Evolutionary conservation across 1,140 invertebrate genomes (phyloP), one percentile per base, ranked within the genome.

Genomic region (Antheraea pernyi): DNA sequence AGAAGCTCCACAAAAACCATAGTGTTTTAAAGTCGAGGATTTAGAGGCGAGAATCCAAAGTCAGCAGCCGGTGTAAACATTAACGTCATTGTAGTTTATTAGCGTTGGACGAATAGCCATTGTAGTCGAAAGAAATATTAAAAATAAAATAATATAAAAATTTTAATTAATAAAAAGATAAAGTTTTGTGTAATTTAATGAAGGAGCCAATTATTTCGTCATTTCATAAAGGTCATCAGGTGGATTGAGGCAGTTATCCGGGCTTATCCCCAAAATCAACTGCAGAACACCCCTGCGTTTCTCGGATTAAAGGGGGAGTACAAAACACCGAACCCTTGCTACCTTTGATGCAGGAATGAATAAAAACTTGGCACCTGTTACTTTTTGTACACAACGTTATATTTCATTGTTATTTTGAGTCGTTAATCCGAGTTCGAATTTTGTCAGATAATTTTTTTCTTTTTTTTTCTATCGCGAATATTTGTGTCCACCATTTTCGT

Each of bases 181-280:
- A 48, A 53, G 16, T 53, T 53, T 53, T 53, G 46, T 53, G 16
- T 53, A 53, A 53, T 53, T 53, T 53, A 53, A 53, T 53, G 46
- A 53, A 16, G 46, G 46, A 53, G 46, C 46, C 46, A 53, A 53
- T 53, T 53, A 53, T 53, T 53, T 53, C 46, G 1, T 53, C 46
- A 53, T 53, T 53, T 53, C 16, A 61, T 18, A 13, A 37, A 37
- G 30, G 61, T 63, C 37, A 37, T 63, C 61, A 63, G 61, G 61
- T 63, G 61, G 71, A 70, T 78, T 68, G 76, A 81, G 75, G 72
- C 62, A 71, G 63, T 62, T 66, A 46, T 78, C 68, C 68, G 3
- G 71, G 76, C 72, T 84, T 81, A 82, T 82, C 79, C 80, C 69
- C 58, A 67, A 79, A 82, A 84, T 82, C 78, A 79, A 73, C 39